Evolutionary conservation across 2,888 invertebrate genomes (phyloP), one percentile per base, ranked within the genome.

Genomic region (Sminthurinus aureus): DNA sequence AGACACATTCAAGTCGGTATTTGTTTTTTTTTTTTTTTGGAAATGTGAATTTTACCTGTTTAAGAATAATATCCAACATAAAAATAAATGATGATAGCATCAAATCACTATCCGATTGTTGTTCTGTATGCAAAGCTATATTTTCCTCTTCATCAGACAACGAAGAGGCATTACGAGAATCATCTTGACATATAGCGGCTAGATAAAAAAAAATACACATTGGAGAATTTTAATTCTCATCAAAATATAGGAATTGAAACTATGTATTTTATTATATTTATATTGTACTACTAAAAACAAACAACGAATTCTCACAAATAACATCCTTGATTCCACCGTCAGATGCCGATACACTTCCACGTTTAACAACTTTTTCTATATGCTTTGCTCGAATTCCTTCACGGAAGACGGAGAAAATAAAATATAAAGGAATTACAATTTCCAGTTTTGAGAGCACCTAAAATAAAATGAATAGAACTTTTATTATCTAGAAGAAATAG

Each of bases 41-140:
- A n/a, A n/a, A n/a, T n/a, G n/a, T n/a, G n/a, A n/a, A n/a, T 76
- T 85, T 86, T 86, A 95, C 96, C 93, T 99, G 99, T 91, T 98
- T 98, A 18, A 98, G 91, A 77, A 98, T 91, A 88, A 98, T 95
- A 90, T 99, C 99, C 86, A 99, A 91, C 97, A 99, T 98, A 67
- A 98, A 93, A 87, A 98, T 96, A 90, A 97, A 98, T 90, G 98
- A 98, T 0, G 96, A 96, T n/a, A 98, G 92, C 90, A 97, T 96
- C 81, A 94, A 91, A 89, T 94, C 94, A 20, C 93, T 92, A 88
- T 94, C 94, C 0, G 93, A 92, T 87, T 94, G 94, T 83, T 94
- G 94, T 89, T 94, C 94, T 84, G 93, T 93, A 85, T 93, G 92
- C 76, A 93, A 92, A n/a, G 87, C 86, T 13, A 88, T 85, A 79